These are phyloP conservation scores for Poecilia wingei DNA, from an alignment of 2,797 vertebrate species.

Conservation along the genomic window DNA sequence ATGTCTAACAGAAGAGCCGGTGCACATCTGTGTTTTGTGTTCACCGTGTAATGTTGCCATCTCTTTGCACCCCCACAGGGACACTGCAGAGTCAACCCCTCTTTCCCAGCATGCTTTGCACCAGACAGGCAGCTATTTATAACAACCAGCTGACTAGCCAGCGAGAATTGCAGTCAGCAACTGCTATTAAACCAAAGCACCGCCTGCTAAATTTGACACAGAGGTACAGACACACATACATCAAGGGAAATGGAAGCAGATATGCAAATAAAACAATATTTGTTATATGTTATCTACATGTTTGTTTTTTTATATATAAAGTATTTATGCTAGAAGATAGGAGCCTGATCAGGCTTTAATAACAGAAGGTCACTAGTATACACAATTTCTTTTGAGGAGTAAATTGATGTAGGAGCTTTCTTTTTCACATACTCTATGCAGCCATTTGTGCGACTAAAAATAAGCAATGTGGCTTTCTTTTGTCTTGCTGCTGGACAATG, in stretches of 20 bases:
- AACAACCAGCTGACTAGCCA: slow-evolving; percentile 81
- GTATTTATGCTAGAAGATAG: slow-evolving; percentile 48
- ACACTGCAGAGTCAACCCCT: slow-evolving; percentile 70
- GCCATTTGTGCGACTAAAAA: slow-evolving; percentile 47
- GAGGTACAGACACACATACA: slow-evolving; percentile 30
- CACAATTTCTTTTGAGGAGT: slow-evolving; percentile 45
- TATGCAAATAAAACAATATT: slow-evolving; percentile 33
- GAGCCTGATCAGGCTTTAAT: slow-evolving; percentile 65
- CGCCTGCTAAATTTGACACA: slow-evolving; percentile 48
- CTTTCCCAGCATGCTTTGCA: slow-evolving; percentile 78
- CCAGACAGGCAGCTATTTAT: slow-evolving; percentile 82
- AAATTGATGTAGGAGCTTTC: slow-evolving; percentile 30
- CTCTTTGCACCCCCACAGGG: slow-evolving; percentile 53
- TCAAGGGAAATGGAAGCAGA: slow-evolving; percentile 41
- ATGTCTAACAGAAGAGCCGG: not conserved
- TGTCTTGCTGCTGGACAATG: slow-evolving; percentile 53
- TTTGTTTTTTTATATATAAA: slow-evolving; percentile 17
- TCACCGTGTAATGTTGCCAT: slow-evolving; percentile 49
- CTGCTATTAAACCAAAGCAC: slow-evolving; percentile 63
- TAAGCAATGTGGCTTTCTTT: slow-evolving; percentile 43
- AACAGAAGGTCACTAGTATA: slow-evolving; percentile 51
- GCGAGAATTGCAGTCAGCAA: slow-evolving; percentile 73
- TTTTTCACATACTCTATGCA: slow-evolving; percentile 43
- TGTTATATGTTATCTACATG: slow-evolving; percentile 47
- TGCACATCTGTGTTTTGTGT: slow-evolving; percentile 45